phyloP scores from a whole-genome alignment of 1,140 invertebrate species.

The Pachyrhynchus sulphureomaculatus region DNA sequence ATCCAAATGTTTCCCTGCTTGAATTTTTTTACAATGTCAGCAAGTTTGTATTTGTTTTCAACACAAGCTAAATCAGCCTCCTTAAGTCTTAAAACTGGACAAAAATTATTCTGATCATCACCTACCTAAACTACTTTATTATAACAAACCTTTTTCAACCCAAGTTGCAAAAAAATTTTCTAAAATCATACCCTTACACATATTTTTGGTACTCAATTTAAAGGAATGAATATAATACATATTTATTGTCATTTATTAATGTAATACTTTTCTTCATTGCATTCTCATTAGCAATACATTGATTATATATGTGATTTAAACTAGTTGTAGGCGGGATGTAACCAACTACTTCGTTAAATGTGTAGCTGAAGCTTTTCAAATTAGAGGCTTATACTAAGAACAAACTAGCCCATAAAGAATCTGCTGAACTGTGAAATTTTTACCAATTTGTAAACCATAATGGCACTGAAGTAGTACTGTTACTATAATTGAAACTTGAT shows the following conservation, averaged over 20 bases:
- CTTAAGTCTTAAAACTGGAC: constrained; percentile 66
- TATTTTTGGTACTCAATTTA: constrained; percentile 67
- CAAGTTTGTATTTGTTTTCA: constrained; percentile 57
- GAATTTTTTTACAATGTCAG: constrained; percentile 36
- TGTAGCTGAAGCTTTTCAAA: too few species aligned
- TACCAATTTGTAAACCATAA: too few species aligned
- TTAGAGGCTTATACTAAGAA: too few species aligned
- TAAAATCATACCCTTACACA: constrained; percentile 77
- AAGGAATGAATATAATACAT: constrained; percentile 73
- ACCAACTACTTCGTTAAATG: too few species aligned
- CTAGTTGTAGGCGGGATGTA: too few species aligned
- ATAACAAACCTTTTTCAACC: constrained; percentile 57
- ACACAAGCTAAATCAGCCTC: constrained; percentile 69
- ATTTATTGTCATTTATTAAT: constrained; percentile 64
- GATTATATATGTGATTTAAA: too few species aligned
- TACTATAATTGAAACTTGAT: too few species aligned
- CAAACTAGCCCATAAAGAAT: too few species aligned
- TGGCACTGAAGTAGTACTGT: too few species aligned
- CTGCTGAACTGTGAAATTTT: too few species aligned
- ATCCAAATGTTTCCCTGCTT: constrained; percentile 32
- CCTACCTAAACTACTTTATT: constrained; percentile 68
- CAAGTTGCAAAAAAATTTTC: constrained; percentile 62
- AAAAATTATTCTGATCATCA: constrained; percentile 79
- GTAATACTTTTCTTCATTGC: too few species aligned
- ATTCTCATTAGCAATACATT: too few species aligned